Percentiles rank a stretch among this genome's conserved stretches.
These are phyloP conservation scores for Lasioglossum marginatum DNA, from an alignment of 2,888 invertebrate genomes.

Conservation along the genomic window DNA sequence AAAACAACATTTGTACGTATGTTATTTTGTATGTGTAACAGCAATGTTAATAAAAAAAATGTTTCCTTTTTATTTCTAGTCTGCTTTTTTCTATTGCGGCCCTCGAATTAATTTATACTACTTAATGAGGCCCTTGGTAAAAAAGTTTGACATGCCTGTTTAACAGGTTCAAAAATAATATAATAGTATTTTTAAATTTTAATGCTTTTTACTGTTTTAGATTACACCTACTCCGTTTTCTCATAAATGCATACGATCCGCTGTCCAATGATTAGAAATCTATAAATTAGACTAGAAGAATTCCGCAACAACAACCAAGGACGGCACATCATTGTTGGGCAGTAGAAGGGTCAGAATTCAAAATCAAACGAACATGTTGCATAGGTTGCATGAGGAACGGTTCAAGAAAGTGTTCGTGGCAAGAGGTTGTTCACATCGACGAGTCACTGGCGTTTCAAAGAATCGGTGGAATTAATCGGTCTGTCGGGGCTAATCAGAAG, in stretches of 20 bases:
- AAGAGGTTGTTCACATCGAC: slow-evolving; percentile 50
- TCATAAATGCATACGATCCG: not conserved
- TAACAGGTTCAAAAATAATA: not conserved
- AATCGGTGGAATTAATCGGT: slow-evolving; percentile 67
- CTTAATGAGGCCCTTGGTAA: too few relatives aligned
- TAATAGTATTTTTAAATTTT: not conserved
- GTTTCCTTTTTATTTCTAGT: too few relatives aligned
- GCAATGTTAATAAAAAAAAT: too few relatives aligned
- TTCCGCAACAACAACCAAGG: not conserved
- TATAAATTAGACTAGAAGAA: not conserved
- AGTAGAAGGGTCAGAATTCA: not conserved
- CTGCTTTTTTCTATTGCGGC: too few relatives aligned
- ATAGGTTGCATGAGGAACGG: not conserved
- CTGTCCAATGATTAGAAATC: not conserved
- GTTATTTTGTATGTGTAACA: too few relatives aligned
- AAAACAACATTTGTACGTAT: too few relatives aligned
- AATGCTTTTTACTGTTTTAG: too few relatives aligned
- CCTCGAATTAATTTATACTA: too few relatives aligned
- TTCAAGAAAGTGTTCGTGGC: slow-evolving; percentile 37
- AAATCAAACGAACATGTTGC: not conserved
- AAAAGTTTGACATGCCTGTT: too few relatives aligned
- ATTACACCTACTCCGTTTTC: not conserved
- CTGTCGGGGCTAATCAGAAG: slow-evolving; percentile 58
- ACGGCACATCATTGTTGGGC: not conserved
- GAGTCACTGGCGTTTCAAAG: slow-evolving; percentile 56